These are phyloP conservation scores for Galerucella pusilla DNA, from an alignment of 2,888 invertebrate species.

Conservation along the genomic window DNA sequence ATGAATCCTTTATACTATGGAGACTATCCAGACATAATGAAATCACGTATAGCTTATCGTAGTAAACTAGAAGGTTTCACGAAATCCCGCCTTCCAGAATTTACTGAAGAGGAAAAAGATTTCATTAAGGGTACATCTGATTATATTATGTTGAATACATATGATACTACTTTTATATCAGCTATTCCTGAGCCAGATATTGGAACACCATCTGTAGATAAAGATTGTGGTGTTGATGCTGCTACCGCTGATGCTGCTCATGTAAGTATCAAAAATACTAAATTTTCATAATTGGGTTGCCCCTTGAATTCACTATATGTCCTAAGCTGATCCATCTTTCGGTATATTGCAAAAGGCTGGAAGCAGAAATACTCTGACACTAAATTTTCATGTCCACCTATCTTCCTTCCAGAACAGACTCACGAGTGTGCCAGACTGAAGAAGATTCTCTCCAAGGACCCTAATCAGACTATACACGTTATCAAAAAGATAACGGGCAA, in stretches of 20 bases:
- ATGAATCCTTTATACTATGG: conserved; percentile 73
- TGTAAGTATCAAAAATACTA: neutral
- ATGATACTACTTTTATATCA: conserved; percentile 64
- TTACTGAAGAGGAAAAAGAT: conserved; percentile 71
- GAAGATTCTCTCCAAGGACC: too few species aligned
- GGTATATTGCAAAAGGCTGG: too few species aligned
- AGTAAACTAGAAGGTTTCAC: conserved; percentile 71
- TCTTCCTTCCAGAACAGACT: too few species aligned
- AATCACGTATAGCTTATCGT: conserved; percentile 68
- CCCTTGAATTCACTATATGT: too few species aligned
- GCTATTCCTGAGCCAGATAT: conserved; percentile 21
- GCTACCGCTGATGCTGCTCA: neutral
- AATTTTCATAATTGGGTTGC: neutral
- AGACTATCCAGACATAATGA: conserved; percentile 75
- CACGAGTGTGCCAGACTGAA: too few species aligned
- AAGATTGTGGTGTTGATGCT: conserved; percentile 14
- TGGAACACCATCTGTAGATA: neutral
- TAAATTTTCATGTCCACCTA: too few species aligned
- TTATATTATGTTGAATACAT: conserved; percentile 80
- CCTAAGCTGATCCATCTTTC: too few species aligned
- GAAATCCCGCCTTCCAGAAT: conserved; percentile 72
- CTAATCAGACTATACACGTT: too few species aligned
- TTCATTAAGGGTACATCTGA: conserved; percentile 74
- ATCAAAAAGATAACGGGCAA: too few species aligned
- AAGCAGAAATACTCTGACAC: too few species aligned